These are phyloP conservation scores for Laticauda laticaudata DNA, from an alignment of 2,113 vertebrate genomes.

Conservation along the genomic window DNA sequence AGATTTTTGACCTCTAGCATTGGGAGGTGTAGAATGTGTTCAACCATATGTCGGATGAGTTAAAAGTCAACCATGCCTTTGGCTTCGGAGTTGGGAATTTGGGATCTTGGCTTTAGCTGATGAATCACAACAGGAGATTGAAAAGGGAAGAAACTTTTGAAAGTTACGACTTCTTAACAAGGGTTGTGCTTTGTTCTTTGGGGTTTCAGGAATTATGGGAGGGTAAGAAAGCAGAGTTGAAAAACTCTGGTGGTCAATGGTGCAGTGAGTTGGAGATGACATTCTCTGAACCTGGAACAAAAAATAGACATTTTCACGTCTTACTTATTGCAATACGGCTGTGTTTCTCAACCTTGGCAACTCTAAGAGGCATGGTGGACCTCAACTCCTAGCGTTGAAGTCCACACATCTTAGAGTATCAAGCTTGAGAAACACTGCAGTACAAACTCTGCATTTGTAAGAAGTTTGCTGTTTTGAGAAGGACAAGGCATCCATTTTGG, in stretches of 20 bases:
- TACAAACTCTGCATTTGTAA: not conserved
- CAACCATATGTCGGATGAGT: not conserved
- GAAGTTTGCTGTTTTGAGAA: not conserved
- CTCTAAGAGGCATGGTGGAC: not conserved
- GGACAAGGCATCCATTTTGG: not conserved
- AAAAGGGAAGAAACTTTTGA: not conserved
- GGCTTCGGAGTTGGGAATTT: too few species aligned
- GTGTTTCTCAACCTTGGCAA: not conserved
- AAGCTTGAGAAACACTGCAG: not conserved
- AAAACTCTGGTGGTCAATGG: not conserved
- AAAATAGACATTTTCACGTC: not conserved
- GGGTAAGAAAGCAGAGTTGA: not conserved
- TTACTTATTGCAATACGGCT: not conserved
- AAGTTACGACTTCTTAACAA: not conserved
- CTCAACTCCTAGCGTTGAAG: not conserved
- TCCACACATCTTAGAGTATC: not conserved
- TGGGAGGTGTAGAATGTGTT: not conserved
- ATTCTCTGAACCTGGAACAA: not conserved
- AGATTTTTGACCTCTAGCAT: constrained; percentile 14
- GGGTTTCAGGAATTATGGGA: not conserved
- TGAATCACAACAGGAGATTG: not conserved
- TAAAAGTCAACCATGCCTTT: not conserved
- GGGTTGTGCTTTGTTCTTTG: too few species aligned
- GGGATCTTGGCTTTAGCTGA: not conserved
- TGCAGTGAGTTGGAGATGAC: not conserved